Base-by-base conservation (phyloP, 2,113 vertebrate genomes). In the Tachysurus fulvidraco region DNA sequence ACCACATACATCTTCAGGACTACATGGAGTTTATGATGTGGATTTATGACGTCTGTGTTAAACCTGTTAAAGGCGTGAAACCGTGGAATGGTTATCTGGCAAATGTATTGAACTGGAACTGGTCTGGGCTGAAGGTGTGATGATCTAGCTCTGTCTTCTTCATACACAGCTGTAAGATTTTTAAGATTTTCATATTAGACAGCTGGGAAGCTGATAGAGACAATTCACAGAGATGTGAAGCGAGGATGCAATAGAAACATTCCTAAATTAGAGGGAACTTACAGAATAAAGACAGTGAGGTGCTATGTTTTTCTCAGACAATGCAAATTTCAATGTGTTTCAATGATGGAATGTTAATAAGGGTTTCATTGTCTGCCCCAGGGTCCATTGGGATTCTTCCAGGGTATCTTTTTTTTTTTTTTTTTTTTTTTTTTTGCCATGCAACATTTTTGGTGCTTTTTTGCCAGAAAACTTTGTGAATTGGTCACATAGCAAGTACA, bases 1-100 rank as follows among this genome's bases (percentile, higher is more conserved):
- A 60, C 60, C 25, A 19, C 30, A 80, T 76, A 55, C n/a, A 73
- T 86, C 62, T 73, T 79, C 60, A 13, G 62, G 44, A n/a, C 54
- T 83, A 6, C 71, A 71, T 50, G 57, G 60, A 74, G 69, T 80
- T 86, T 89, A 86, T 52, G 76, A 59, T 36, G 46, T 84, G 5
- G 60, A 83, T 83, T 83, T 83, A 83, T 83, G 59, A 52, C 44
- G 41, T 65, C 60, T 65, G 44, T 14, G 23, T 62, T 69, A 69
- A 76, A 83, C 79, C 69, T 76, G 83, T 81, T 81, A 81, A 81
- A 81, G 52, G 55, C 28, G 30, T 81, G 60, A 79, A 85, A 81
- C 30, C 30, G 25, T 71, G 30, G 55, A 84, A 71, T 14, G 69
- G 23, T 65, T 67, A 59, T 62, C 78, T 12, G 54, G 54, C 73